These are phyloP conservation scores for Melanchra persicariae DNA, from an alignment of 2,888 invertebrate species.

Conservation along the genomic window DNA sequence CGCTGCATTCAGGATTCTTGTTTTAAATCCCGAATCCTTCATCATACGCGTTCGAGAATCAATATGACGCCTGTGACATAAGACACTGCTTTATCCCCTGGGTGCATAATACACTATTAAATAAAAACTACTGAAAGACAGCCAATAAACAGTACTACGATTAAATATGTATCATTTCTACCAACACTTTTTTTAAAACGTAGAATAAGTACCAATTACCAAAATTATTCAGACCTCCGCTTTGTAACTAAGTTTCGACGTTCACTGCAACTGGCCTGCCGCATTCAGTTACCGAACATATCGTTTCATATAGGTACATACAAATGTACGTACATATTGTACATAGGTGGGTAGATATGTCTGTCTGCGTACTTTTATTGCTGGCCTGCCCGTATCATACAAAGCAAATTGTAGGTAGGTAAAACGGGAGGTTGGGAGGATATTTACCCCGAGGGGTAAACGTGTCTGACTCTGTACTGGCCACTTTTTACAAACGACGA, in stretches of 20 bases:
- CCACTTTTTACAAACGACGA: slow-evolving; percentile 4
- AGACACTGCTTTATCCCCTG: too few relatives aligned
- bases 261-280: slow-evolving; percentile 38
- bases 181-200: slow-evolving; percentile 11
- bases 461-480: not conserved
- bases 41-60: too few relatives aligned
- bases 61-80: too few relatives aligned
- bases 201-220: slow-evolving; percentile 43
- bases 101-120: too few relatives aligned
- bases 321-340: not conserved
- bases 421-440: not conserved
- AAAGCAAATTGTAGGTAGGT: slow-evolving; percentile 42
- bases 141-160: not conserved
- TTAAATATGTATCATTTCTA: not conserved
- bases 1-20: too few relatives aligned
- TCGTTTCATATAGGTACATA: slow-evolving; percentile 21
- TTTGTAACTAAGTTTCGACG: slow-evolving; percentile 45
- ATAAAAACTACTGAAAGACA: not conserved
- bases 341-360: slow-evolving; percentile 7
- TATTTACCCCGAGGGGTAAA: slow-evolving; percentile 29
- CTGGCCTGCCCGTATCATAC: slow-evolving; percentile 22
- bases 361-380: slow-evolving; percentile 31
- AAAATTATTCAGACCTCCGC: slow-evolving; percentile 38
- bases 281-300: slow-evolving; percentile 26
- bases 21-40: too few relatives aligned